Base-by-base conservation (phyloP, 1,140 invertebrate species). In the Lysiphlebus fabarum region DNA sequence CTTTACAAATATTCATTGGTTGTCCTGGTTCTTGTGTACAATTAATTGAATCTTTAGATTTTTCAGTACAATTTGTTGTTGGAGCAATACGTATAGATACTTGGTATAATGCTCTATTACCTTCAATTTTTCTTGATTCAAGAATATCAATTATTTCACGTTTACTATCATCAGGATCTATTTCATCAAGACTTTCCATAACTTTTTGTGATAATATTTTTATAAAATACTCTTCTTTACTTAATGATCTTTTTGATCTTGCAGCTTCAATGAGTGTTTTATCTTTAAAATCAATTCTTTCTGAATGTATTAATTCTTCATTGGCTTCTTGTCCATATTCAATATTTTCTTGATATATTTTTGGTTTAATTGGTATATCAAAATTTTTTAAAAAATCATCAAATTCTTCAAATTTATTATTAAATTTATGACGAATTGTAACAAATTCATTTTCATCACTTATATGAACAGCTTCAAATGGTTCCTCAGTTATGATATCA, bases 101-200 rank as follows among this genome's bases (percentile, higher is more conserved):
- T 9, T 61, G 17, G 49, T 62, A 61, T 7, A 61, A 14, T 26
- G 41, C 60, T 71, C 72, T 65, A 48, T 67, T 61, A 10, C 61
- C 41, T 14, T 49, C 54, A 62, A 77, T 68, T 62, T 72, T 70
- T 56, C 67, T 70, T n/a, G 68, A 70, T 38, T 74, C 65, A 5
- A 74, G 7, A 26, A 82, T 66, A 33, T 78, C 70, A 5, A 79
- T 55, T 6, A 79, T 59, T 4, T 75, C 62, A 59, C 74, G 61
- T 56, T 75, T 80, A 36, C 72, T 77, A 54, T 79, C 69, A 54
- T 76, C 77, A 37, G 74, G 72, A 48, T 79, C 75, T 55, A 70
- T 64, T 7, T 68, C 63, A 58, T 82, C 81, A 11, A 82, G 55
- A 36, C 71, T 63, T 17, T 75, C 66, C 2, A 82, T 63, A 6